These are phyloP conservation scores for Ovis canadensis DNA, from an alignment of 2,113 vertebrate genomes.

Conservation along the genomic window DNA sequence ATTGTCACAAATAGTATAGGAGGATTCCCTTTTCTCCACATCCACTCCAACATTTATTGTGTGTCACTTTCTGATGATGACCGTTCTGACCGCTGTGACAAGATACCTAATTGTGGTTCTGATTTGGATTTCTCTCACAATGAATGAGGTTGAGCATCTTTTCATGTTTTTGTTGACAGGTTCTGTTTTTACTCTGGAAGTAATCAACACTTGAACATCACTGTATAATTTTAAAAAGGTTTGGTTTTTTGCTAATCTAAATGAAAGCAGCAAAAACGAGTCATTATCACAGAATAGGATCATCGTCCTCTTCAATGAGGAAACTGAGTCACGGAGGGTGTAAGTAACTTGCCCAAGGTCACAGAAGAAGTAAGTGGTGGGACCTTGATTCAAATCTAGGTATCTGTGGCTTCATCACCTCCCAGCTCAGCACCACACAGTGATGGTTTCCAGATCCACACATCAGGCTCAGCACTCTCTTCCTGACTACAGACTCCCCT, in stretches of 20 bases:
- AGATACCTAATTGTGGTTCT: too few species aligned
- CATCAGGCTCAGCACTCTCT: background rate
- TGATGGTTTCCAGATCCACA: too few species aligned
- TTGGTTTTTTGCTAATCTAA: background rate
- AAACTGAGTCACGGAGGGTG: background rate
- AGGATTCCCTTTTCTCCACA: too few species aligned
- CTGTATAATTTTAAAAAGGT: background rate
- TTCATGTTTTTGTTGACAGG: background rate
- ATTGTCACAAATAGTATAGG: too few species aligned
- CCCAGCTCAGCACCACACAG: too few species aligned
- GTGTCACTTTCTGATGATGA: accelerated
- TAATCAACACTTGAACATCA: accelerated
- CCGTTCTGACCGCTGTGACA: too few species aligned
- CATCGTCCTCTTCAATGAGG: background rate
- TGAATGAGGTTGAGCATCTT: background rate
- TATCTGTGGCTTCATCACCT: too few species aligned
- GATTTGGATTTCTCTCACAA: too few species aligned
- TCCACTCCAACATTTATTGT: too few species aligned
- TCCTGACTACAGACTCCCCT: too few species aligned
- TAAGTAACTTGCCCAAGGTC: background rate
- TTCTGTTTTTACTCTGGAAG: background rate
- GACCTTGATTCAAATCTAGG: background rate
- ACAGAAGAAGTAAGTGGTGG: background rate
- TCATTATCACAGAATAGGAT: background rate
- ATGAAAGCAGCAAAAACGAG: background rate